A percentile compares a stretch with the other conserved stretches of the same genome.
These are phyloP conservation scores for Rhagoletis zephyria DNA, from an alignment of 1,140 invertebrate genomes.

Conservation along the genomic window DNA sequence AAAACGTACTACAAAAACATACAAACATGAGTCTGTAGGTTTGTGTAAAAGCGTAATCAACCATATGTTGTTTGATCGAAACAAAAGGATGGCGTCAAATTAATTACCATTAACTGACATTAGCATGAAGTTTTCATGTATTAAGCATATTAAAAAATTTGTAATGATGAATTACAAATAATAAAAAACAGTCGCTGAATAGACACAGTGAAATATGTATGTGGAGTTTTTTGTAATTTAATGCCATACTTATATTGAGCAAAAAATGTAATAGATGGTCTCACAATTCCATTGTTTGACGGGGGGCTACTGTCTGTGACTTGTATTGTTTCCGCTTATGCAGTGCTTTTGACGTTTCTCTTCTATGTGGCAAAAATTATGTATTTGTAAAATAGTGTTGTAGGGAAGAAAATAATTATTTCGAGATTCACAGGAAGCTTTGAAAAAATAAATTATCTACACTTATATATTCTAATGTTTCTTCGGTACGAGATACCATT, in stretches of 20 bases:
- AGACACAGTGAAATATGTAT: background rate
- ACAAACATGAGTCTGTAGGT: background rate
- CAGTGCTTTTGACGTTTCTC: too few species aligned
- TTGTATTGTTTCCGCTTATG: too few species aligned
- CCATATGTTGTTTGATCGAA: background rate
- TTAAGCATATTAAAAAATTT: background rate
- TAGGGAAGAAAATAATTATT: too few species aligned
- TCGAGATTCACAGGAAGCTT: too few species aligned
- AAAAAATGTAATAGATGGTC: background rate
- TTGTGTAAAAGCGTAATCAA: background rate
- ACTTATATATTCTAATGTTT: background rate
- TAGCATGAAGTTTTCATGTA: constrained; percentile 4
- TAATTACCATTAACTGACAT: constrained; percentile 26
- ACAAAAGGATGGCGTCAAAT: constrained; percentile 17
- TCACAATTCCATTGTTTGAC: background rate
- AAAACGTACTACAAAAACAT: too few species aligned
- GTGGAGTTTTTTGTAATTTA: constrained; percentile 27
- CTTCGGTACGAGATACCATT: background rate
- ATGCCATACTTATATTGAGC: background rate
- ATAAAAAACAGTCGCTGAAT: background rate
- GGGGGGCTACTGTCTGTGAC: too few species aligned
- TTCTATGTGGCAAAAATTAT: too few species aligned
- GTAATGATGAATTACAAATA: background rate
- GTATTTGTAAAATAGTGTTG: too few species aligned
- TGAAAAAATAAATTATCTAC: background rate